Evolutionary conservation across 1,140 invertebrate genomes (phyloP).

Genomic region (Panulirus ornatus): DNA sequence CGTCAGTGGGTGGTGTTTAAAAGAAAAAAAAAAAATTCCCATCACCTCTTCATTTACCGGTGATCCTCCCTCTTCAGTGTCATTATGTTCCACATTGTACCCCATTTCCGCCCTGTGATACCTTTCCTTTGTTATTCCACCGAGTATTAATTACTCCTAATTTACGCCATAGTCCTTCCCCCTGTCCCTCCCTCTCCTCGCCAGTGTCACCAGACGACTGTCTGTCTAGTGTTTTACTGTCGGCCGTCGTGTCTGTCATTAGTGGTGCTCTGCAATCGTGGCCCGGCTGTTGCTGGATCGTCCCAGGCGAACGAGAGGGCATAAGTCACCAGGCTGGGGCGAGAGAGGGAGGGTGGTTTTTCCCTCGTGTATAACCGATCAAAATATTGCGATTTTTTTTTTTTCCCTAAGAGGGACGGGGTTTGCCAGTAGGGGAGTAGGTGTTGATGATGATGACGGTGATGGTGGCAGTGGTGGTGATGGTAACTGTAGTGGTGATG

Average conservation of each 20-base stretch:
- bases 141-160: conserved; percentile 14
- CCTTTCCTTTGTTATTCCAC: conserved; percentile 23
- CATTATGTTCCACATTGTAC: not conserved
- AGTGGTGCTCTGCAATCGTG: too few relatives aligned
- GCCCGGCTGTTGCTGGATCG: not conserved
- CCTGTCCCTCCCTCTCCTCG: too few relatives aligned
- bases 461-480: not conserved
- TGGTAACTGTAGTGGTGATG: not conserved
- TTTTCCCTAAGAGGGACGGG: not conserved
- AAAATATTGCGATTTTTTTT: conserved; percentile 5
- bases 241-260: not conserved
- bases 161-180: conserved; percentile 19
- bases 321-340: not conserved
- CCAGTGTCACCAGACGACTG: not conserved
- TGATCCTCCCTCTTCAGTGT: too few relatives aligned
- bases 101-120: not conserved
- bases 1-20: too few relatives aligned
- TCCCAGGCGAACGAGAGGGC: not conserved
- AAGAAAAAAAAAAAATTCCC: too few relatives aligned
- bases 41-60: too few relatives aligned
- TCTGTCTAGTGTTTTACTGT: not conserved
- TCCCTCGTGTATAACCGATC: not conserved
- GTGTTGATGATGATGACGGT: not conserved
- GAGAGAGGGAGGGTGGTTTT: too few relatives aligned
- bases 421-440: not conserved